Percentiles rank a stretch among this genome's conserved stretches.
Evolutionary conservation across 2,113 vertebrate genomes (phyloP).

Genomic region (Urocolius indicus): DNA sequence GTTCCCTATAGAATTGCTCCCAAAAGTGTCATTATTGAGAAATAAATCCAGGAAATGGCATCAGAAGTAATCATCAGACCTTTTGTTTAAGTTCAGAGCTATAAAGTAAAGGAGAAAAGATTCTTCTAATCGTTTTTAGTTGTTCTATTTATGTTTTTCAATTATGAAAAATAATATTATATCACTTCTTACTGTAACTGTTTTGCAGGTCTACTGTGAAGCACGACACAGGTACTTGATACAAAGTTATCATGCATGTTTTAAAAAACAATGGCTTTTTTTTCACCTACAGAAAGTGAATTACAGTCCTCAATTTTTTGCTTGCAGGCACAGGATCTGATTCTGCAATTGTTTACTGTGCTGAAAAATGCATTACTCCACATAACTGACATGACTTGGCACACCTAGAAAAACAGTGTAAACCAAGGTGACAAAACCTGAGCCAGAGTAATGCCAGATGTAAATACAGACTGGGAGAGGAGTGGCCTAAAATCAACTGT

Average conservation of each 20-base stretch:
- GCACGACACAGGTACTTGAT: background rate
- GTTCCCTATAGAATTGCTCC: conserved; percentile 75
- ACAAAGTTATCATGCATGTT: background rate
- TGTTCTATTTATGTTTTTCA: background rate
- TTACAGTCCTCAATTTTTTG: background rate
- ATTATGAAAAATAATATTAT: background rate
- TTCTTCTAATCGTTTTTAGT: background rate
- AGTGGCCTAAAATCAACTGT: background rate
- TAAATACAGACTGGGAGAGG: background rate
- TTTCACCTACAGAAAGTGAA: background rate
- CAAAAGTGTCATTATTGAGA: conserved; percentile 73
- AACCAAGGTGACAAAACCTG: background rate
- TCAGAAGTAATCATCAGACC: conserved; percentile 48
- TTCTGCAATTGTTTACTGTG: background rate
- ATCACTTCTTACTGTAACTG: background rate
- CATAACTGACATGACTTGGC: background rate
- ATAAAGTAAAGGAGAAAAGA: background rate
- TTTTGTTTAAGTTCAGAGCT: conserved; percentile 27
- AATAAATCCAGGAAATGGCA: conserved; percentile 72
- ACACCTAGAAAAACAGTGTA: background rate
- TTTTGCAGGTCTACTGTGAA: background rate
- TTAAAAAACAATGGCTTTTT: background rate
- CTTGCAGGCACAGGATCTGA: background rate
- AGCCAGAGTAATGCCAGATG: accelerated
- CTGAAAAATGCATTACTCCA: background rate